phyloP scores from a whole-genome alignment of 2,113 vertebrate species.

The Forbesichthys papilliferus region DNA sequence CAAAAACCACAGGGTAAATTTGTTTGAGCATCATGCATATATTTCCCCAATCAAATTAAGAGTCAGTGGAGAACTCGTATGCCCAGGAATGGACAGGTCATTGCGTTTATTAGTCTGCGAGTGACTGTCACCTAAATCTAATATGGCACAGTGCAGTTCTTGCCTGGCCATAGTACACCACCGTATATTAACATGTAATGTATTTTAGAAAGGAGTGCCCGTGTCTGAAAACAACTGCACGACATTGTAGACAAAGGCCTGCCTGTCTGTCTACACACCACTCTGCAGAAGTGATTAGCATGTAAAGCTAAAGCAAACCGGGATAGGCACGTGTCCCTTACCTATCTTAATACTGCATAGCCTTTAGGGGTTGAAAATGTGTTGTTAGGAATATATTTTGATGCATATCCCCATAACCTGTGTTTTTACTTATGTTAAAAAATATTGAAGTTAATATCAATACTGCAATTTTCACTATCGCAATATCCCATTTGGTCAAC shows the following conservation, averaged over 20 bases:
- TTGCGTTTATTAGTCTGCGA: constrained; percentile 67
- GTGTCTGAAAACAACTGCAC: constrained; percentile 33
- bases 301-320: no score
- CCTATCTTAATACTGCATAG: no score
- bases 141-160: constrained; percentile 50
- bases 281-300: no score
- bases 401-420: no score
- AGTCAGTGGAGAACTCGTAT: constrained; percentile 57
- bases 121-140: constrained; percentile 64
- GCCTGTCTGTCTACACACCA: background rate
- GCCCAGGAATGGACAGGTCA: constrained; percentile 55
- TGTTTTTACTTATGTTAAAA: no score
- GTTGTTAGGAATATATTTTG: no score
- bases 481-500: no score
- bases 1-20: constrained; percentile 60
- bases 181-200: background rate
- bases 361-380: no score
- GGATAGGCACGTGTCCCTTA: no score
- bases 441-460: no score
- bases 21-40: constrained; percentile 64
- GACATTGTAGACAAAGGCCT: constrained; percentile 16
- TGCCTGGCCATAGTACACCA: constrained; percentile 10
- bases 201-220: background rate
- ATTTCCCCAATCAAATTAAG: constrained; percentile 66
- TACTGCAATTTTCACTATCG: no score